A percentile compares a stretch with the other conserved stretches of the same genome.
These are phyloP conservation scores for Sebastes flavidus DNA, from an alignment of 2,797 vertebrate species.

Conservation along the genomic window DNA sequence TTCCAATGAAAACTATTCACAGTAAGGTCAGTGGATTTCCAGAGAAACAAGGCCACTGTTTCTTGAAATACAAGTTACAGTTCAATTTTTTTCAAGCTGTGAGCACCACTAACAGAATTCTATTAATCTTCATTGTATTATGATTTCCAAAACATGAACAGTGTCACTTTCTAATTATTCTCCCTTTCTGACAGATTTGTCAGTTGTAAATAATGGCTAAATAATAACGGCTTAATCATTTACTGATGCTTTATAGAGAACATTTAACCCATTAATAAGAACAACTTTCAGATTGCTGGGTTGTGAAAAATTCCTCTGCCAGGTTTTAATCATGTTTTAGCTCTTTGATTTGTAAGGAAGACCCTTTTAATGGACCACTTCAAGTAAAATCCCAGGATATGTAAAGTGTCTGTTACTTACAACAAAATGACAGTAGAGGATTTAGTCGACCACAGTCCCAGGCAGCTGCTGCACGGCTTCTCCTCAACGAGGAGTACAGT, in stretches of 20 bases:
- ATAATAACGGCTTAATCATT: background rate
- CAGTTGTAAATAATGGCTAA: background rate
- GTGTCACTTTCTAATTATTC: accelerated
- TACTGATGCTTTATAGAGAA: background rate
- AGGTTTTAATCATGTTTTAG: background rate
- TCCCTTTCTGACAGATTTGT: background rate
- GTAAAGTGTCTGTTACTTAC: background rate
- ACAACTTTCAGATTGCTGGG: background rate
- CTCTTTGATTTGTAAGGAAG: background rate
- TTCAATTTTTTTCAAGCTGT: background rate
- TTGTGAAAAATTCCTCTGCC: background rate
- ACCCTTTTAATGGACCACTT: background rate
- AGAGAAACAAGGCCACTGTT: background rate
- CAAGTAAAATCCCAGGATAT: background rate
- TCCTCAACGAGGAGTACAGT: background rate
- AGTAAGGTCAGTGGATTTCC: background rate
- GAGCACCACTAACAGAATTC: background rate
- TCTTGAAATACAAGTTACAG: background rate
- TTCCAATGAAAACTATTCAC: no score
- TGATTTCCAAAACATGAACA: background rate
- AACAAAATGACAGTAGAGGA: background rate
- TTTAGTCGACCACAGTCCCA: background rate
- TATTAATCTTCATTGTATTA: background rate
- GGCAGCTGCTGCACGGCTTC: background rate
- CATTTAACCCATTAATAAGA: background rate